Base-by-base conservation (phyloP, 2,888 invertebrate genomes). In the Embidobia sp. region DNA sequence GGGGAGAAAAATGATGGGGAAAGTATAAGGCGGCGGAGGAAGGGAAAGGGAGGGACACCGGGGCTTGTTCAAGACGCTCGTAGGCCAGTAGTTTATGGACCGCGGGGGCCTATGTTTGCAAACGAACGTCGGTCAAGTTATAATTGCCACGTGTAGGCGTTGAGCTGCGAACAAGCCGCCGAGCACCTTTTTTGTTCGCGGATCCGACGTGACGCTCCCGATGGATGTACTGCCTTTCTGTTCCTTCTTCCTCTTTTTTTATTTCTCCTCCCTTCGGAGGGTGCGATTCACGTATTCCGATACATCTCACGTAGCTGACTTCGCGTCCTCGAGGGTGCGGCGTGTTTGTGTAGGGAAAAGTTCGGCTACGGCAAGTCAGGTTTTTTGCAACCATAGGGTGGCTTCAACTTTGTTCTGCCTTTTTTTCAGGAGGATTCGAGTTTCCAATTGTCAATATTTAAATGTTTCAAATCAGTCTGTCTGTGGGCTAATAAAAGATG, bases 81-180 rank as follows among this genome's bases (percentile, higher is more conserved):
- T 79, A 80, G 80, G 70, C 84, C 85, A 87, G 87, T 88, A 86
- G 86, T 87, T 87, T 86, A 87, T 83, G 80, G 80, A 85, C 81
- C 87, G 86, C 85, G 79, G 70, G 87, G 84, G 86, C 64, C 77
- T 72, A 48, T 78, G 86, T 83, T 83, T 82, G 73, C 73, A 79
- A 77, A 81, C 79, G 48, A 79, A 74, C 80, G 73, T 63, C 69
- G 78, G 80, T 63, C 82, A 80, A 80, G 70, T 80, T 81, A 78
- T 81, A 82, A 81, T 82, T 82, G 80, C 81, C 61, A 74, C 72
- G 74, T 72, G 80, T 76, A 55, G 76, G 69, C 40, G 40, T n/a
- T 22, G 31, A 63, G 57, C 49, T 29, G 53, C 53, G 51, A 67
- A 67, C 27, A 22, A 61, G 57, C 29, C 63, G 42, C 13, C 48